phyloP scores from a whole-genome alignment of 2,113 vertebrate species.

The Rhodinocichla rosea region DNA sequence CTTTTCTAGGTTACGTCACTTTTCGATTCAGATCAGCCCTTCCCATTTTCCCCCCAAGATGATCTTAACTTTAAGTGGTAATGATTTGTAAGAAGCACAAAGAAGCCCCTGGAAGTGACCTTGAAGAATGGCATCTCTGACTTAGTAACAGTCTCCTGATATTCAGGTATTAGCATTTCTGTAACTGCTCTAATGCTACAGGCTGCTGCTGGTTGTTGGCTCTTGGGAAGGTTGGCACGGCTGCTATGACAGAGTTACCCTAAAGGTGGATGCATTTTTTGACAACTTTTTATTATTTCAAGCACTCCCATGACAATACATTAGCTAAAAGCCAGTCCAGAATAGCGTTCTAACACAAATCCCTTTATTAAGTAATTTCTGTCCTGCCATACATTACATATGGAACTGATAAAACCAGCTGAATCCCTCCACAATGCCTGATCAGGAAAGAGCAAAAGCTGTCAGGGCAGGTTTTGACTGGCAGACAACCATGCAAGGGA shows the following conservation, averaged over 20 bases:
- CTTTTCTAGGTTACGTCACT: neutral
- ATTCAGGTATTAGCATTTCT: neutral
- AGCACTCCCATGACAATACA: neutral
- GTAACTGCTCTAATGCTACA: neutral
- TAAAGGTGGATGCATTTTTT: neutral
- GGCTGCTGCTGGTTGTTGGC: neutral
- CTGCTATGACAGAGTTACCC: neutral
- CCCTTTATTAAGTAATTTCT: neutral
- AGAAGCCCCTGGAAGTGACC: neutral
- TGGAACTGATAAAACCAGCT: neutral
- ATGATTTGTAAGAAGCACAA: neutral
- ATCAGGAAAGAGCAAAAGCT: neutral
- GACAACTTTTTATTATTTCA: neutral
- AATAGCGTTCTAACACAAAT: neutral
- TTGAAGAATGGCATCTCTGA: neutral
- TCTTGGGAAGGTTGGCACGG: neutral
- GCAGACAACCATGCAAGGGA: neutral
- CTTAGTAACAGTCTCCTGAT: neutral
- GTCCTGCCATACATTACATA: neutral
- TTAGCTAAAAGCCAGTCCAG: neutral
- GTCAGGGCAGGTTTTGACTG: neutral
- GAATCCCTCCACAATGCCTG: neutral
- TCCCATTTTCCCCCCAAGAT: neutral
- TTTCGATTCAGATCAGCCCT: neutral
- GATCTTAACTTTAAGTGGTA: neutral